phyloP scores from a whole-genome alignment of 2,113 vertebrate species.

The Ophthalmolycus amberensis region DNA sequence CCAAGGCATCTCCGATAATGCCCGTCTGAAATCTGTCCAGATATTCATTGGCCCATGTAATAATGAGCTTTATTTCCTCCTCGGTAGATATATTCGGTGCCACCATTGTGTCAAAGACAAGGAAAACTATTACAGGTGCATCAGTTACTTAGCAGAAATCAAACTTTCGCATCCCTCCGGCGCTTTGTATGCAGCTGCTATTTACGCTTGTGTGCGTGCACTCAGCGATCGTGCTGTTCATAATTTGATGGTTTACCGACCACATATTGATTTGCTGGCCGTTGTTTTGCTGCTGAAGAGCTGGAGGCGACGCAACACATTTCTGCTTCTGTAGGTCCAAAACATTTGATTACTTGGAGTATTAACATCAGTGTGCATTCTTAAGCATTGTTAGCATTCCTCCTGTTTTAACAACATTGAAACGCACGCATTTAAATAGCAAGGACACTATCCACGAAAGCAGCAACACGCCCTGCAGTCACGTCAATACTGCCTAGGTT shows the following conservation, averaged over 20 bases:
- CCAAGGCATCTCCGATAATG: conserved; percentile 74
- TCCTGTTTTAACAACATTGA: neutral
- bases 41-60: conserved; percentile 70
- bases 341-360: conserved; percentile 53
- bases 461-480: neutral
- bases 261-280: conserved; percentile 70
- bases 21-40: conserved; percentile 71
- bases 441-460: neutral
- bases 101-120: conserved; percentile 51
- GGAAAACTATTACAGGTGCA: conserved; percentile 53
- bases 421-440: conserved; percentile 8
- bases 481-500: neutral
- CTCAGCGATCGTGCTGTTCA: conserved; percentile 45
- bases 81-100: conserved; percentile 34
- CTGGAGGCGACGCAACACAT: conserved; percentile 47
- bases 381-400: conserved; percentile 23
- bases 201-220: conserved; percentile 25
- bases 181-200: conserved; percentile 42
- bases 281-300: conserved; percentile 57
- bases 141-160: conserved; percentile 41
- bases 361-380: conserved; percentile 24
- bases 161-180: conserved; percentile 35
- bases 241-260: conserved; percentile 67
- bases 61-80: conserved; percentile 62
- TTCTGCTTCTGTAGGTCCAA: conserved; percentile 46